phyloP scores from a whole-genome alignment of 1,140 invertebrate genomes.

The Atta texana region DNA sequence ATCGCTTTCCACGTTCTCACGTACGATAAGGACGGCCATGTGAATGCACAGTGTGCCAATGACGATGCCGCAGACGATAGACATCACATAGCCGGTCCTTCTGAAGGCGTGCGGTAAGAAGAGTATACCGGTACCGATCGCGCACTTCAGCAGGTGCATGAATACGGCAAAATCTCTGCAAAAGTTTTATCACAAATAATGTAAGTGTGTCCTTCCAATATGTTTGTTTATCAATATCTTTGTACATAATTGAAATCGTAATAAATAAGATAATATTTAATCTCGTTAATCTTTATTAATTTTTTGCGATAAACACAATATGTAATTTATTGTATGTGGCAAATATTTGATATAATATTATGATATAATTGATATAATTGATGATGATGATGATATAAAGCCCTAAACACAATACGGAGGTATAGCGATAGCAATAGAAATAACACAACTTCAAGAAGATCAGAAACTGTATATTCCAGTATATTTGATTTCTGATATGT shows the following conservation, averaged over 20 bases:
- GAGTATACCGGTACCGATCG: slow-evolving; percentile 88
- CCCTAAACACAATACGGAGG: too few relatives aligned
- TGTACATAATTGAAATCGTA: not conserved
- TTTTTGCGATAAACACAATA: too few relatives aligned
- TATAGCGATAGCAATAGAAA: too few relatives aligned
- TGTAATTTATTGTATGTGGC: too few relatives aligned
- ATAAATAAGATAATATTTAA: slow-evolving; percentile 11
- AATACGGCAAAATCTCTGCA: slow-evolving; percentile 83
- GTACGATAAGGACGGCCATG: slow-evolving; percentile 86
- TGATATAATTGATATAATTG: too few relatives aligned
- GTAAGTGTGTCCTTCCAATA: too few relatives aligned
- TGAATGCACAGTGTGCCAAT: slow-evolving; percentile 85
- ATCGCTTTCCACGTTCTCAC: slow-evolving; percentile 13
- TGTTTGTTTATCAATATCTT: slow-evolving; percentile 12
- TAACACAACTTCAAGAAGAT: too few relatives aligned
- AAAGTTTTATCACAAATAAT: not conserved
- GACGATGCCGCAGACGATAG: slow-evolving; percentile 83
- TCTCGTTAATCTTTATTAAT: too few relatives aligned
- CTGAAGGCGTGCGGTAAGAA: slow-evolving; percentile 88
- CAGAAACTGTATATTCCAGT: too few relatives aligned
- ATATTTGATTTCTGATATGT: too few relatives aligned
- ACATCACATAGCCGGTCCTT: slow-evolving; percentile 87
- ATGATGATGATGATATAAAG: too few relatives aligned
- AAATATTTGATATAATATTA: too few relatives aligned
- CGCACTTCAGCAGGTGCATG: slow-evolving; percentile 86